Evolutionary conservation across 2,113 vertebrate genomes (phyloP).

Genomic region (Lepus americanus): DNA sequence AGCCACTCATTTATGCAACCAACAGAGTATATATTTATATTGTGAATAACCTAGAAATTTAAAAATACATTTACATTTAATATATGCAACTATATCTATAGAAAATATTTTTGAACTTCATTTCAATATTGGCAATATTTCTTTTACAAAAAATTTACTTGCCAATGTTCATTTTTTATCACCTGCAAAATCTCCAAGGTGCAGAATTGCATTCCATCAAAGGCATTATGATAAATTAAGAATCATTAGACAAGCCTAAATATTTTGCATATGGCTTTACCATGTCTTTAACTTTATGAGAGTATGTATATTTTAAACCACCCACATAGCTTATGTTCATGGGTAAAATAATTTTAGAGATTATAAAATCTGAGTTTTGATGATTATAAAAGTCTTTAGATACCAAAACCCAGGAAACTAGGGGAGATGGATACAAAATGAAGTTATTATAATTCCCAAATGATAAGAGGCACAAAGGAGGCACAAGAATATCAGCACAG

Average conservation of each 20-base stretch:
- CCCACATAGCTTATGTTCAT: background rate
- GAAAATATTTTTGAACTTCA: background rate
- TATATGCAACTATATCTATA: background rate
- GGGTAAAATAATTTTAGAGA: conserved; percentile 19
- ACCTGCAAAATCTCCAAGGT: conserved; percentile 27
- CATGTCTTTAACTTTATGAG: background rate
- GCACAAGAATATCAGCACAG: background rate
- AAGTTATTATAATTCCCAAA: background rate
- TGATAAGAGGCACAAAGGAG: background rate
- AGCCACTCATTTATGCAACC: background rate
- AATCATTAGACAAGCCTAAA: conserved; percentile 54
- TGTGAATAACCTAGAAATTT: background rate
- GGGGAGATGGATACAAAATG: background rate
- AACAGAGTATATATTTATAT: background rate
- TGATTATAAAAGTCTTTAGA: conserved; percentile 40
- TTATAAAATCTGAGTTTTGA: conserved; percentile 20
- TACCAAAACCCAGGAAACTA: background rate
- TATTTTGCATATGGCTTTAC: conserved; percentile 43
- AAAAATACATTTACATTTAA: conserved; percentile 36
- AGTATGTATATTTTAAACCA: conserved; percentile 46
- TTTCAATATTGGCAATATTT: background rate
- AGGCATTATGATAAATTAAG: conserved; percentile 50
- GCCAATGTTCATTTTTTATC: background rate
- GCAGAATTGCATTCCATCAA: background rate
- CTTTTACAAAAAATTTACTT: background rate